Base-by-base conservation (phyloP, 2,888 invertebrate species). In the Lasioglossum morio region DNA sequence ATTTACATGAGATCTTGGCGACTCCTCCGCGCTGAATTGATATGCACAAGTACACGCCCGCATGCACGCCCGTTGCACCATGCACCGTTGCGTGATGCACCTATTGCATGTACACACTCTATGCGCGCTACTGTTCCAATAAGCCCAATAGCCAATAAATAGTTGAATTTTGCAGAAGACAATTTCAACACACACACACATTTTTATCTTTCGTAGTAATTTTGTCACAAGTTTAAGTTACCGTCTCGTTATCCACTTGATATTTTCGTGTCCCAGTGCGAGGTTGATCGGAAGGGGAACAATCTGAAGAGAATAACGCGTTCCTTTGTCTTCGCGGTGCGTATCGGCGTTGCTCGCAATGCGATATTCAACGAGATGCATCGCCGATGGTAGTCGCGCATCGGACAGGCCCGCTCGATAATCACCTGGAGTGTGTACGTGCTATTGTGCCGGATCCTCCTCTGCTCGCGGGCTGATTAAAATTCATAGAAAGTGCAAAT, bases 1-100 rank as follows among this genome's bases (percentile, higher is more conserved):
- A 94, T 94, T 94, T 94, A 93, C 93, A 93, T 92, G 93, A 90
- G 92, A 93, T 94, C 93, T 93, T 93, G 93, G 93, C 90, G 91
- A 92, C 91, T 91, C 91, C 84, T 89, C 84, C 83, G 81, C 81
- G 69, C 53, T 75, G 76, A 85, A 88, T 88, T 86, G 83, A 85
- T 81, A 85, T 79, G 87, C 86, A 84, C 86, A 86, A 87, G 81
- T 81, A 84, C 82, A 81, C 72, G 69, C 79, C 81, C 85, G 86
- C 86, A 81, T 46, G 72, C 70, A 72, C 60, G 79, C 81, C 60
- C 46, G 81, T 72, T 81, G 73, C 83, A 72, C 46, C 81, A 53
- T 60, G 46, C 60, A 57, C 73, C 46, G n/a, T 70, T 72, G 48
- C 72, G 30, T 19, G 63, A 30, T 63, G 30, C 30, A 16, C 72